Evolutionary conservation across 2,888 invertebrate species (phyloP).

Genomic region (Orgyia antiqua): DNA sequence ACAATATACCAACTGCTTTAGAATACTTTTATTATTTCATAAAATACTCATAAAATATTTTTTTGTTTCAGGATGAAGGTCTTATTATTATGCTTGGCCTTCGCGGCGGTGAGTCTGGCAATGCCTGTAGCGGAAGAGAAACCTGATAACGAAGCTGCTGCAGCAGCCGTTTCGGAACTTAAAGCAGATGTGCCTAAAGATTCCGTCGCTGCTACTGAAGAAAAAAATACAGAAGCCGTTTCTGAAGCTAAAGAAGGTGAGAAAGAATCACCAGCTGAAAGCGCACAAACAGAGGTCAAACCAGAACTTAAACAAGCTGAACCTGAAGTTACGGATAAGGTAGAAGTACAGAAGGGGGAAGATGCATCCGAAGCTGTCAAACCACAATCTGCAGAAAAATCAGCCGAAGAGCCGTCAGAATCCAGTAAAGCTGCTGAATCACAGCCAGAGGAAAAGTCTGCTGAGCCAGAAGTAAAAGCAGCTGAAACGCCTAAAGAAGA

Average conservation of each 20-base stretch:
- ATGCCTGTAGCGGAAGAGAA: slow-evolving; percentile 80
- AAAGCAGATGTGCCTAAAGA: slow-evolving; percentile 30
- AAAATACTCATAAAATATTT: slow-evolving; percentile 55
- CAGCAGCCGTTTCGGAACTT: slow-evolving; percentile 26
- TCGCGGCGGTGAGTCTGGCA: slow-evolving; percentile 75
- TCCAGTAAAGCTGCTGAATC: slow-evolving; percentile 32
- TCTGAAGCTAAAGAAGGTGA: slow-evolving; percentile 33
- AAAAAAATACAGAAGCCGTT: slow-evolving; percentile 36
- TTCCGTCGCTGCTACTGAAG: slow-evolving; percentile 27
- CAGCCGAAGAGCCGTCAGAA: slow-evolving; percentile 38
- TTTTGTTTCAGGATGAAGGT: slow-evolving; percentile 81
- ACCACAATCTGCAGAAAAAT: slow-evolving; percentile 21
- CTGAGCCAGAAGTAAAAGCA: slow-evolving; percentile 21
- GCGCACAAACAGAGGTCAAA: slow-evolving; percentile 24
- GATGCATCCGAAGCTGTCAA: slow-evolving; percentile 28
- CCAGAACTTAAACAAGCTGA: slow-evolving; percentile 15
- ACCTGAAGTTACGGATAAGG: slow-evolving; percentile 1
- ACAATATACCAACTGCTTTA: too few species aligned
- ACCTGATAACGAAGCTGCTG: slow-evolving; percentile 22
- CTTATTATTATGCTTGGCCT: slow-evolving; percentile 78
- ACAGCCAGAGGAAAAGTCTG: slow-evolving; percentile 33
- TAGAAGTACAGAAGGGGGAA: slow-evolving; percentile 5
- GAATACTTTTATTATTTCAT: slow-evolving; percentile 41
- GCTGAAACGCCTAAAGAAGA: slow-evolving; percentile 33
- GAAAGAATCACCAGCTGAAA: slow-evolving; percentile 36